Evolutionary conservation across 2,113 vertebrate genomes (phyloP).

Genomic region (Macrotus californicus): DNA sequence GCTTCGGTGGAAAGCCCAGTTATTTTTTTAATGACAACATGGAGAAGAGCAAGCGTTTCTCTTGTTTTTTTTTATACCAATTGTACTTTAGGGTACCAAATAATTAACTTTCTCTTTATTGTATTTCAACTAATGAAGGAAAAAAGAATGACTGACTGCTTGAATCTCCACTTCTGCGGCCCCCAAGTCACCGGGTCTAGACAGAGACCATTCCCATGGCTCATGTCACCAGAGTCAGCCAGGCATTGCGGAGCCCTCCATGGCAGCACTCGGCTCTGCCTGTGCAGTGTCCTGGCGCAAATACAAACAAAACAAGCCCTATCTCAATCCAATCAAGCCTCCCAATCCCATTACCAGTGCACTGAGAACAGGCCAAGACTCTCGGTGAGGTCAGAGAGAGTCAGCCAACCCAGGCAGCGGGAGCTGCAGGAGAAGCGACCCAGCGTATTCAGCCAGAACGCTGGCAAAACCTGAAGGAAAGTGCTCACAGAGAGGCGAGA

Average conservation of each 20-base stretch:
- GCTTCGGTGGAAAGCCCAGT: neutral
- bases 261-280: neutral
- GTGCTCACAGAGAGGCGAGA: neutral
- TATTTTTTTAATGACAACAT: neutral
- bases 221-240: neutral
- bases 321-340: neutral
- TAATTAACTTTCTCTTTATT: neutral
- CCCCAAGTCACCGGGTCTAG: neutral
- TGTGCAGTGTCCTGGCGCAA: neutral
- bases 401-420: neutral
- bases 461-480: neutral
- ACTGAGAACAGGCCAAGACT: neutral
- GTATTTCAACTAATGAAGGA: neutral
- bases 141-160: neutral
- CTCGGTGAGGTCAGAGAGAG: neutral
- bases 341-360: neutral
- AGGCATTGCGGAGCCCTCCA: rapidly evolving
- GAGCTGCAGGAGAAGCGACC: neutral
- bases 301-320: neutral
- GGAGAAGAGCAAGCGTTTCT: neutral
- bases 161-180: neutral
- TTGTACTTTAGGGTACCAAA: neutral
- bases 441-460: neutral
- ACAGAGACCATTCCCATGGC: neutral
- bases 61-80: neutral